phyloP scores from a whole-genome alignment of 2,888 invertebrate genomes.

The Galerucella nymphaeae region DNA sequence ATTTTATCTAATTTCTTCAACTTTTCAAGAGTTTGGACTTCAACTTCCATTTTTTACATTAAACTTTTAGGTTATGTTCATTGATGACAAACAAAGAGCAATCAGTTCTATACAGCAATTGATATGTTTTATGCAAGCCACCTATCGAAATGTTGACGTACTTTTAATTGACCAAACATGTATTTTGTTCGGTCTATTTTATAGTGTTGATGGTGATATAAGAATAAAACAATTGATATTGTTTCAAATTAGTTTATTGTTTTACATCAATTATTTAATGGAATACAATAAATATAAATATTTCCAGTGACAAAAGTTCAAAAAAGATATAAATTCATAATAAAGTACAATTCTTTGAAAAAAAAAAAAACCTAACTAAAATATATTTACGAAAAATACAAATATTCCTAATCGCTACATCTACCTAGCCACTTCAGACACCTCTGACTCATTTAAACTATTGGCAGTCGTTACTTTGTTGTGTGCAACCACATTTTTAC shows the following conservation, averaged over 20 bases:
- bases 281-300: constrained; percentile 12
- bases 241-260: constrained; percentile 17
- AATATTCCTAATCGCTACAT: constrained; percentile 14
- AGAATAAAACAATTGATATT: too few relatives aligned
- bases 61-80: too few relatives aligned
- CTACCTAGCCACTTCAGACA: constrained; percentile 25
- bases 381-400: constrained; percentile 23
- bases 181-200: too few relatives aligned
- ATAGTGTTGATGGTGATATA: too few relatives aligned
- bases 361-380: constrained; percentile 23
- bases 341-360: constrained; percentile 18
- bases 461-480: constrained; percentile 36
- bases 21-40: constrained; percentile 42
- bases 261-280: constrained; percentile 4
- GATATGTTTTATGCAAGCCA: too few relatives aligned
- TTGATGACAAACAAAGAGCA: too few relatives aligned
- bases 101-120: too few relatives aligned
- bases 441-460: constrained; percentile 30
- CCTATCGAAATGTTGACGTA: too few relatives aligned
- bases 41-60: constrained; percentile 37
- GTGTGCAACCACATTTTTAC: constrained; percentile 15
- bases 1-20: constrained; percentile 45
- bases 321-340: constrained; percentile 21
- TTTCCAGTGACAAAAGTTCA: constrained; percentile 5
- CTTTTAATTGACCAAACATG: too few relatives aligned